Evolutionary conservation across 1,140 invertebrate species (phyloP), one percentile per base, ranked within the genome.

Genomic region (Trichonephila inaurata): DNA sequence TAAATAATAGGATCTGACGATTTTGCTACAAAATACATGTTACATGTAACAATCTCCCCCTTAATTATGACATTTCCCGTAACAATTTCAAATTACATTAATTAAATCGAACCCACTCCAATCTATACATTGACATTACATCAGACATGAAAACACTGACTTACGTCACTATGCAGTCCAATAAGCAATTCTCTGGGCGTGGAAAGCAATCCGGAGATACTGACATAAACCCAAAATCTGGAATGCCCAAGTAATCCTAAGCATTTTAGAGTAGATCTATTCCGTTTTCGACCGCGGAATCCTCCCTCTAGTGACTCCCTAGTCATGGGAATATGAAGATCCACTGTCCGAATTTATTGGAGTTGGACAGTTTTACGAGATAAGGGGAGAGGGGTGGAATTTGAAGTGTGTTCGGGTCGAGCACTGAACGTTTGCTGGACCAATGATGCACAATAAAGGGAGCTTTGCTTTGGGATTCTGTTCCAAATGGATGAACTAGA

Each of bases 321-420:
- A 16, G 69, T 16, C 69, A 18, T 77, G 69, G 69, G 69, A 33
- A 28, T 77, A 33, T 77, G 69, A 24, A 77, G 69, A 77, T 28
- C 24, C 14, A 77, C 69, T 10, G 69, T 28, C 24, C 28, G 69
- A 77, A 77, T 77, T 77, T 77, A 77, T 77, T 77, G 69, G 24
- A 33, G 28, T 77, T 77, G 24, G 69, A 77, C 69, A 77, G 69
- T 77, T 77, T 77, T 77, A 77, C 69, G 69, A 77, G 69, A 28
- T 77, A 33, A 18, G 69, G 10, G 24, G 14, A 64, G 62, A 72
- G 69, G 24, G 24, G 69, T 19, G 69, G 69, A 77, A 14, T 77
- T 77, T 77, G 69, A 77, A 77, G 69, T 33, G 69, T 77, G 28
- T 16, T 77, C 6, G 69, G 69, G 28, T 77, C 24, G 24, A 77